phyloP scores from a whole-genome alignment of 2,888 invertebrate genomes.

The Oligia fasciuncula region DNA sequence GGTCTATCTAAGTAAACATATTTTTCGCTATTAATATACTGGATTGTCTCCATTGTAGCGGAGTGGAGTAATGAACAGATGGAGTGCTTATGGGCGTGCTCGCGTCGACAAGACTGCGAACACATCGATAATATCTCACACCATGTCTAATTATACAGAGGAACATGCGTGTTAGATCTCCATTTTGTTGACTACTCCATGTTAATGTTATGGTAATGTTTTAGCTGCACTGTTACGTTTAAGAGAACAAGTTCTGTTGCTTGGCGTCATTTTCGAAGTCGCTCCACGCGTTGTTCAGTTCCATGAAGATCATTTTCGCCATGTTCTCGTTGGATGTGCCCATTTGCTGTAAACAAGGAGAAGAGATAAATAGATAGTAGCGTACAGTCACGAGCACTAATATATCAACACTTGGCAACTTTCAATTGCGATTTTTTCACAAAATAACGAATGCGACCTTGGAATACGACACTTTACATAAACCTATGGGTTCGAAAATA shows the following conservation, averaged over 20 bases:
- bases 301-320: constrained; percentile 99
- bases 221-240: constrained; percentile 59
- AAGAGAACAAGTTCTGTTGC: constrained; percentile 92
- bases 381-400: too few relatives aligned
- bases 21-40: constrained; percentile 51
- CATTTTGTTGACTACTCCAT: constrained; percentile 44
- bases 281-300: constrained; percentile 99
- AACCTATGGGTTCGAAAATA: too few relatives aligned
- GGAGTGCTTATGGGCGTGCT: constrained; percentile 15
- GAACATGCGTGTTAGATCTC: constrained; percentile 29
- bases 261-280: constrained; percentile 97
- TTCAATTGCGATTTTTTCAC: too few relatives aligned
- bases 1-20: constrained; percentile 52
- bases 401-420: too few relatives aligned
- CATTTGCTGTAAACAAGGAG: constrained; percentile 93
- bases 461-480: too few relatives aligned
- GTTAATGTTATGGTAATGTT: constrained; percentile 29
- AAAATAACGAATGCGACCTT: too few relatives aligned
- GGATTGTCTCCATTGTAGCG: constrained; percentile 21
- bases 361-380: background rate
- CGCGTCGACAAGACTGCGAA: background rate
- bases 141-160: constrained; percentile 6
- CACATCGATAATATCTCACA: background rate
- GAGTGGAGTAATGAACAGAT: constrained; percentile 45
- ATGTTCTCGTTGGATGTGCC: constrained; percentile 97